Base-by-base conservation (phyloP, 2,797 vertebrate genomes). In the Telmatherina bonti region DNA sequence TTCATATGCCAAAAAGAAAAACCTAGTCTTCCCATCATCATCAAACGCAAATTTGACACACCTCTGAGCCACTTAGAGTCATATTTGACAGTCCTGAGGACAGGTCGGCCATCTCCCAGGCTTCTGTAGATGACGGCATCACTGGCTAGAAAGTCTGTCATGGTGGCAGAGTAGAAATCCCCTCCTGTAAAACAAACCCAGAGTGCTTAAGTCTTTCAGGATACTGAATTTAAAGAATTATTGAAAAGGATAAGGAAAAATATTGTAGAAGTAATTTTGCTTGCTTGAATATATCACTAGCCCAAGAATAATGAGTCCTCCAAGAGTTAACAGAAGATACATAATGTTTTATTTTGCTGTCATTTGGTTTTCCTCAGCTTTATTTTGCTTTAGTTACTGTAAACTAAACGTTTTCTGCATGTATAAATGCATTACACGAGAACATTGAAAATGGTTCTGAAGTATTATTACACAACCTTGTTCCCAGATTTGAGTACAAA, bases 31-130 rank as follows among this genome's bases (percentile, higher is more conserved):
- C 5, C 7, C 26, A 6, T 10, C 10, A 4, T 51, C 26, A 64
- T 36, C 12, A 38, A 24, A 18, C 54, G 10, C 43, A 10, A 1
- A 10, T 3, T 7, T 27, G 26, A 65, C 45, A 36, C n/a, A 77
- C 77, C 97, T 96, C 98, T 93, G 82, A 98, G 96, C 97, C 97
- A 99, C 82, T 99, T 99, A 92, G 97, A 99, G 92, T 99, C 97
- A 30, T 99, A 99, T 92, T 98, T 99, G 90, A 99, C 96, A 20
- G 97, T 98, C 71, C 97, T 92, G 61, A 99, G 94, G 53, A 97
- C 97, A 0, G 93, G 91, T 18, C 96, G 96, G 13, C 94, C 96
- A 27, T 97, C 97, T 2, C 93, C 93, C 82, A 99, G 95, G 83
- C 97, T 99, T 67, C 97, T 93, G 92, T 99, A 99, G 91, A 99